A percentile compares a stretch with the other conserved stretches of the same genome.
Conservation (phyloP, 1,140 invertebrate genomes). For the Megathymus violae region DNA sequence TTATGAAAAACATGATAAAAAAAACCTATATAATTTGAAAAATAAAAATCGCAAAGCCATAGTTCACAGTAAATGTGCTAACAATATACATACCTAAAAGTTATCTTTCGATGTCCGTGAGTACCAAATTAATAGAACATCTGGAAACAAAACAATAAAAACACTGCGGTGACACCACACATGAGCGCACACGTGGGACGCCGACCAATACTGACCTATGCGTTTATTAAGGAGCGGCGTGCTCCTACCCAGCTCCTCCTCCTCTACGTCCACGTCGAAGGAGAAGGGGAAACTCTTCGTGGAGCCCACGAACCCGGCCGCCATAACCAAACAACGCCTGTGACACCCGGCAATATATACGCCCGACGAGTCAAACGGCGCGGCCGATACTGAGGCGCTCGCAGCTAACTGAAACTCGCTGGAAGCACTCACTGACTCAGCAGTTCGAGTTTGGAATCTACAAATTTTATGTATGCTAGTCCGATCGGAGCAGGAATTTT, state of each 20-base stretch:
- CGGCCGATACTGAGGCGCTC: neutral
- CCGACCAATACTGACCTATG: conserved; percentile 56
- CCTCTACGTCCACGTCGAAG: conserved; percentile 78
- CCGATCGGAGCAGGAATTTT: neutral
- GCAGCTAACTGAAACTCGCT: conserved; percentile 5
- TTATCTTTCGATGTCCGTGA: no score
- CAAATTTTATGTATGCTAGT: neutral
- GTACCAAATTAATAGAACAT: neutral
- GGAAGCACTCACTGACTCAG: conserved; percentile 30
- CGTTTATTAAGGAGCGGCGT: conserved; percentile 67
- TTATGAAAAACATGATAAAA: no score
- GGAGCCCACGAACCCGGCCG: conserved; percentile 76
- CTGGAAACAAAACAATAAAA: conserved; percentile 23
- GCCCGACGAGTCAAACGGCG: no score
- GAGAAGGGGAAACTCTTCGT: conserved; percentile 81
- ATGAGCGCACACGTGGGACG: neutral
- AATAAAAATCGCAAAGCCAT: no score
- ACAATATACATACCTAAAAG: no score
- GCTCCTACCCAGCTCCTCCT: conserved; percentile 58
- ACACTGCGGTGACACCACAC: conserved; percentile 13
- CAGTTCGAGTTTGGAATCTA: neutral
- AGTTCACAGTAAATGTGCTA: no score
- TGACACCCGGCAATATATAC: no score
- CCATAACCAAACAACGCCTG: conserved; percentile 53
- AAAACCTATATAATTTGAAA: no score